These are phyloP conservation scores for Musca domestica DNA, from an alignment of 1,140 invertebrate genomes.

Conservation along the genomic window DNA sequence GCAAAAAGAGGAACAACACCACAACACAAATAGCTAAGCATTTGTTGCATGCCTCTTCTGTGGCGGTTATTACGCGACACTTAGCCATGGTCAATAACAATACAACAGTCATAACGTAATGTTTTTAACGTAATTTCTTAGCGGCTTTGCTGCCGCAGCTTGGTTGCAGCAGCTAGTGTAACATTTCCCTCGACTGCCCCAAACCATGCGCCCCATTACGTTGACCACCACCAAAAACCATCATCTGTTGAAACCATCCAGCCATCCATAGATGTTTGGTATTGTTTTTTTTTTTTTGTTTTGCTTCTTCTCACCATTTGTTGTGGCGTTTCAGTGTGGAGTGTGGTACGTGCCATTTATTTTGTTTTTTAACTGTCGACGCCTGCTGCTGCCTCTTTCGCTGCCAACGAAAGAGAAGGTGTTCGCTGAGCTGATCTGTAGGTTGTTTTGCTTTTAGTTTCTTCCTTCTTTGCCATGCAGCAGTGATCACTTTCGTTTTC, in stretches of 20 bases:
- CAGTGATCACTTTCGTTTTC: constrained; percentile 17
- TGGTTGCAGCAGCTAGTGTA: too few relatives aligned
- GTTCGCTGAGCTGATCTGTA: not conserved
- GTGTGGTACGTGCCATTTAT: constrained; percentile 9
- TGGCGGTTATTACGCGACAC: constrained; percentile 13
- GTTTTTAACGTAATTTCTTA: constrained; percentile 4
- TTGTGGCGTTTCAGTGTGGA: not conserved
- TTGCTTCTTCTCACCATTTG: not conserved
- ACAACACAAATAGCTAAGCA: not conserved
- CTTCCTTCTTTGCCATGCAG: not conserved
- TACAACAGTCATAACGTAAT: constrained; percentile 13
- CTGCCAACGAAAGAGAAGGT: constrained; percentile 12
- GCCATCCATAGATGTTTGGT: constrained; percentile 6
- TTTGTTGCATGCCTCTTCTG: constrained; percentile 16
- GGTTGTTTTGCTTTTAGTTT: too few relatives aligned
- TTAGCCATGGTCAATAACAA: not conserved
- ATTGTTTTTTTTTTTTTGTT: constrained; percentile 1
- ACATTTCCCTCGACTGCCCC: too few relatives aligned
- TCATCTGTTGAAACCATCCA: constrained; percentile 12
- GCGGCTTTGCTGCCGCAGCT: too few relatives aligned
- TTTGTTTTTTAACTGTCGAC: not conserved
- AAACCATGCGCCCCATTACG: too few relatives aligned
- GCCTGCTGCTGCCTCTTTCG: too few relatives aligned
- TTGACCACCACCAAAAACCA: too few relatives aligned
- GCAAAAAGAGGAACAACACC: not conserved